Percentiles rank a stretch among this genome's conserved stretches.
phyloP scores from a whole-genome alignment of 2,888 invertebrate species.

The Netelia fuscicornis region DNA sequence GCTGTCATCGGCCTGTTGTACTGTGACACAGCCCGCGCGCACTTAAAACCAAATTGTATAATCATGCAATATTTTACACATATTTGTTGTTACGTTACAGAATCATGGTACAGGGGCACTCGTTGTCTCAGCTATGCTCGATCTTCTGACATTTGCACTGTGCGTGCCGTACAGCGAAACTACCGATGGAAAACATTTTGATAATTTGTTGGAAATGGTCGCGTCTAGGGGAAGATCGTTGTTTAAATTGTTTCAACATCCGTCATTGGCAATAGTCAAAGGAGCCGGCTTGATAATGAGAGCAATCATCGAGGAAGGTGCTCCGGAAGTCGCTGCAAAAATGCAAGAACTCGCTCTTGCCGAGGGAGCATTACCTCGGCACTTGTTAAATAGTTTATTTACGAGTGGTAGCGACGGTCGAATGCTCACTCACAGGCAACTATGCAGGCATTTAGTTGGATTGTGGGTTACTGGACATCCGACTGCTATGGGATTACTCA shows the following conservation, averaged over 20 bases:
- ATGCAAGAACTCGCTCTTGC: constrained; percentile 98
- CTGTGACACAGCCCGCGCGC: too few species aligned
- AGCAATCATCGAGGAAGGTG: constrained; percentile 99
- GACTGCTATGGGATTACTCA: constrained; percentile 94
- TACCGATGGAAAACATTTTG: constrained; percentile 98
- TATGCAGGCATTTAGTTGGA: constrained; percentile 97
- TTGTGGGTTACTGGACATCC: constrained; percentile 98
- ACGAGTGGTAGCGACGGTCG: constrained; percentile 92
- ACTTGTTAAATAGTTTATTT: constrained; percentile 95
- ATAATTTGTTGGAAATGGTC: constrained; percentile 96
- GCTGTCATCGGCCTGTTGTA: background rate
- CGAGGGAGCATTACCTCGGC: constrained; percentile 97
- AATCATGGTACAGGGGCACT: constrained; percentile 97
- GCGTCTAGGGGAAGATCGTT: constrained; percentile 95
- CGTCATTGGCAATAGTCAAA: constrained; percentile 98
- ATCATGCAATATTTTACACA: too few species aligned
- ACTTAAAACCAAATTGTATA: too few species aligned
- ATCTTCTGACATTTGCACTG: constrained; percentile 98
- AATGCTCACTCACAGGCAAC: constrained; percentile 94
- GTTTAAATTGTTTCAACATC: constrained; percentile 97
- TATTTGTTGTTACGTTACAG: constrained; percentile 85
- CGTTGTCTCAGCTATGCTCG: constrained; percentile 98
- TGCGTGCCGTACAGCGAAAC: constrained; percentile 99
- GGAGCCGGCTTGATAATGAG: constrained; percentile 99
- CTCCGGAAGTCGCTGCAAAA: constrained; percentile 94